Evolutionary conservation across 2,797 vertebrate genomes (phyloP).

Genomic region (Rhadinocentrus ornatus): DNA sequence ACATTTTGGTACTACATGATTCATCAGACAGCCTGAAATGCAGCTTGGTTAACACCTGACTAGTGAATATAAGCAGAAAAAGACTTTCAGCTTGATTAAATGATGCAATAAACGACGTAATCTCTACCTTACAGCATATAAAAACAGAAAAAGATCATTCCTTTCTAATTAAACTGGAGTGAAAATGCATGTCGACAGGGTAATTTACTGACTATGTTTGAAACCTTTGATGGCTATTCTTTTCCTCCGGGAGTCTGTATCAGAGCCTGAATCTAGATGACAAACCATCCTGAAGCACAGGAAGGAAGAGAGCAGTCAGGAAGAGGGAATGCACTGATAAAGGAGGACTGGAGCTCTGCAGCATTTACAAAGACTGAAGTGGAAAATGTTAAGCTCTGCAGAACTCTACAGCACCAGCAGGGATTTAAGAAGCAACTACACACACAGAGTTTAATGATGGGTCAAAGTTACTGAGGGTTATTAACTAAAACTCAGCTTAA

Average conservation of each 20-base stretch:
- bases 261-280: constrained; percentile 41
- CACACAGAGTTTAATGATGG: background rate
- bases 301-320: constrained; percentile 61
- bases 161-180: background rate
- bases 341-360: constrained; percentile 1
- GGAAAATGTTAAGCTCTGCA: background rate
- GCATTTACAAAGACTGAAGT: background rate
- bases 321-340: constrained; percentile 52
- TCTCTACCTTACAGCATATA: background rate
- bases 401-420: background rate
- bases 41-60: too few species aligned
- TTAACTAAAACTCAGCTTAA: background rate
- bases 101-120: background rate
- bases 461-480: background rate
- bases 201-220: constrained; percentile 6
- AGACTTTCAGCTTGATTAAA: too few species aligned
- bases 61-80: too few species aligned
- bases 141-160: background rate
- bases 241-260: constrained; percentile 19
- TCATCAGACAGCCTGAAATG: background rate
- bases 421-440: background rate
- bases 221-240: background rate
- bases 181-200: background rate
- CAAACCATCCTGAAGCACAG: constrained; percentile 19
- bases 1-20: background rate